Evolutionary conservation across 2,113 vertebrate species (phyloP).

Genomic region (Paramisgurnus dabryanus): DNA sequence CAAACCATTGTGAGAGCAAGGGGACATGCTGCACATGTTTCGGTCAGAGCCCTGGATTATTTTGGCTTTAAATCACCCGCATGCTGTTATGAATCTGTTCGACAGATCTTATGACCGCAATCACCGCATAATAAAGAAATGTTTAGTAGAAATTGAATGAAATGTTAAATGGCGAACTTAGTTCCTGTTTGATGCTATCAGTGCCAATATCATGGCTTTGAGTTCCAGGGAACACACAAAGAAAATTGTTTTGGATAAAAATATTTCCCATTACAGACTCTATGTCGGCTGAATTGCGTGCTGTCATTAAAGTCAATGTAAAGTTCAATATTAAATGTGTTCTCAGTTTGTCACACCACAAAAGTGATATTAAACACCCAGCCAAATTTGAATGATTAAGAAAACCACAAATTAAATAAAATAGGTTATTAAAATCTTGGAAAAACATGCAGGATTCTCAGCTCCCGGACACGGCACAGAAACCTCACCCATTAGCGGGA

Average conservation of each 20-base stretch:
- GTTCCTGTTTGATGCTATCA: not conserved
- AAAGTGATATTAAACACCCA: no score
- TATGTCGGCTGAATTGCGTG: no score
- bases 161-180: constrained; percentile 4
- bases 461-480: no score
- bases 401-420: no score
- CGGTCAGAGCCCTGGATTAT: not conserved
- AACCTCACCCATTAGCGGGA: no score
- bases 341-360: no score
- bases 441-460: no score
- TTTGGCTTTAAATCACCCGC: not conserved
- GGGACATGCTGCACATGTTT: constrained; percentile 14
- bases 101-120: constrained; percentile 17
- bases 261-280: not conserved
- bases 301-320: no score
- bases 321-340: no score
- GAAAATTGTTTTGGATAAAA: not conserved
- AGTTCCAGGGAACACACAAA: not conserved
- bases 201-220: not conserved
- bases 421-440: no score
- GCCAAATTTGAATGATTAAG: no score
- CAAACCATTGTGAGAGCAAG: not conserved
- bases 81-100: constrained; percentile 23
- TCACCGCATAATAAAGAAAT: constrained; percentile 8
- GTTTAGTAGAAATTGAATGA: not conserved